These are phyloP conservation scores for Ophonus ardosiacus DNA, from an alignment of 2,888 invertebrate species.

Conservation along the genomic window DNA sequence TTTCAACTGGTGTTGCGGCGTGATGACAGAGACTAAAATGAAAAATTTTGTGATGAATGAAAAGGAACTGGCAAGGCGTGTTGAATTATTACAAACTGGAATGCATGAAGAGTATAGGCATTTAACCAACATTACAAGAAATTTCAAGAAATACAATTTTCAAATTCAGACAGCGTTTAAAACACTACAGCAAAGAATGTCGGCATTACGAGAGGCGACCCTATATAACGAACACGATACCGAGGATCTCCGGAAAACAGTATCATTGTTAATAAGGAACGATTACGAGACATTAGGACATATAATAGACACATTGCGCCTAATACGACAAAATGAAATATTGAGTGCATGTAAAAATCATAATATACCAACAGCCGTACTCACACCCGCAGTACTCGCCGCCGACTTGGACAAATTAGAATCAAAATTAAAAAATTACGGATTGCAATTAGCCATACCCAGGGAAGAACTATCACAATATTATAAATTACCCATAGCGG, in stretches of 20 bases:
- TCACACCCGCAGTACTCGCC: no score
- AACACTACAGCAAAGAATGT: no score
- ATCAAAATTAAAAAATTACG: background rate
- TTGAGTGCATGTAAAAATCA: no score
- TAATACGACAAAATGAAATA: background rate
- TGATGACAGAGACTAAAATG: constrained; percentile 36
- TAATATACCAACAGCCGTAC: no score
- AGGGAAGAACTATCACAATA: constrained; percentile 10
- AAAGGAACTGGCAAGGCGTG: background rate
- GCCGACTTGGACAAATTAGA: no score
- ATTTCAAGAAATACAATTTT: background rate
- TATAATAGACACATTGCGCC: background rate
- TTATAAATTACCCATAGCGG: constrained; percentile 54
- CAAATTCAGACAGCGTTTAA: background rate
- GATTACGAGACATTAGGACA: background rate
- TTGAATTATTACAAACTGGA: background rate
- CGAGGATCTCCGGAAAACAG: no score
- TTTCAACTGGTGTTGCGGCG: no score
- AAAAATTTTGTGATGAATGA: constrained; percentile 21
- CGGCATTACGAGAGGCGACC: no score
- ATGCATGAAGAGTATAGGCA: background rate
- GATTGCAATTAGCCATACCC: constrained; percentile 31
- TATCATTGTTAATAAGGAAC: no score
- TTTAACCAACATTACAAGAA: background rate
- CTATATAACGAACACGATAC: no score